Conservation (phyloP, 1,140 invertebrate genomes). For the Aphelinus atriplicis region DNA sequence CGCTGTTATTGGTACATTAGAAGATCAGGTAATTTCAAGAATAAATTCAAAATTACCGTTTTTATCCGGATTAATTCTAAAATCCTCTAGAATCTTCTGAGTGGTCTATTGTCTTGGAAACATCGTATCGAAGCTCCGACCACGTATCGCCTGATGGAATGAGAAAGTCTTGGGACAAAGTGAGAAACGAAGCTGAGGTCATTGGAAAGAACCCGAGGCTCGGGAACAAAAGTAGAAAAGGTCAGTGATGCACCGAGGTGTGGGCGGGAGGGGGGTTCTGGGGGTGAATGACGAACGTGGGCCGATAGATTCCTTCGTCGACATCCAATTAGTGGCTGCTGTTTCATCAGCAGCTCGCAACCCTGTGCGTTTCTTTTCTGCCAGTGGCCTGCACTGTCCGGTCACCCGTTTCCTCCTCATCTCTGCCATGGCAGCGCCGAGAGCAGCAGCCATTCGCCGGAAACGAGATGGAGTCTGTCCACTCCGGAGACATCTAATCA, state of each 20-base stretch:
- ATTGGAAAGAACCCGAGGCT: not conserved
- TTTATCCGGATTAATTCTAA: too few species aligned
- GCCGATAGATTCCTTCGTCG: conserved; percentile 60
- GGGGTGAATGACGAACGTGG: conserved; percentile 62
- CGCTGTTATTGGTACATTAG: too few species aligned
- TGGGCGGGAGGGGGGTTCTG: conserved; percentile 1
- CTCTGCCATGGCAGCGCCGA: not conserved
- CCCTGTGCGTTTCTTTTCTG: too few species aligned
- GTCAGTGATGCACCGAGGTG: conserved; percentile 1
- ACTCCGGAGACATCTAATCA: conserved; percentile 58
- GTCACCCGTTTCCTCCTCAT: too few species aligned
- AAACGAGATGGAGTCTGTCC: conserved; percentile 41
- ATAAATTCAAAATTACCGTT: too few species aligned
- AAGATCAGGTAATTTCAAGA: too few species aligned
- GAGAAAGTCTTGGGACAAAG: too few species aligned
- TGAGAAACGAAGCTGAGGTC: not conserved
- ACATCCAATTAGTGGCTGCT: conserved; percentile 61
- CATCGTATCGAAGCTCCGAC: too few species aligned
- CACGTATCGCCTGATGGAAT: too few species aligned
- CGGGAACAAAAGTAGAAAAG: not conserved
- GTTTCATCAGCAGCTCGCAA: conserved; percentile 8
- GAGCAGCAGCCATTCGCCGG: conserved; percentile 45
- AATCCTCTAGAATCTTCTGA: too few species aligned
- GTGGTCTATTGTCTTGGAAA: too few species aligned
- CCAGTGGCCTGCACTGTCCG: too few species aligned